Conservation (phyloP, 2,797 vertebrate genomes). For the Dicrostonyx torquatus region DNA sequence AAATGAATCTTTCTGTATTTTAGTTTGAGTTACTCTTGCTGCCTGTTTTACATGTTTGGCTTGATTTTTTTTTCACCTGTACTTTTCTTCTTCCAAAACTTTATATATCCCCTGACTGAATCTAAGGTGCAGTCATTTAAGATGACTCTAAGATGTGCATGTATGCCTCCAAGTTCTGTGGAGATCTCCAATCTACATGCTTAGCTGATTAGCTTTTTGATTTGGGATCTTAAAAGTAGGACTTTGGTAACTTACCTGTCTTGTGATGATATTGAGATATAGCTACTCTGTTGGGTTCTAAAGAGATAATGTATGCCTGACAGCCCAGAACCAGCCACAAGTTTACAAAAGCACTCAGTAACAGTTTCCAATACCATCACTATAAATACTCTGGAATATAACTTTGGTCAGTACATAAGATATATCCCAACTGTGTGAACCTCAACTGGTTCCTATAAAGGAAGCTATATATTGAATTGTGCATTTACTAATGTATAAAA, state of each 20-base stretch:
- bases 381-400: background rate
- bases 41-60: background rate
- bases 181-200: background rate
- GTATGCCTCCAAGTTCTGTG: background rate
- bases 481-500: conserved; percentile 43
- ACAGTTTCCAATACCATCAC: background rate
- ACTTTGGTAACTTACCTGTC: background rate
- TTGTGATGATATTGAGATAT: background rate
- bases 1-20: background rate
- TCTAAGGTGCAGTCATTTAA: background rate
- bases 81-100: background rate
- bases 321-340: background rate
- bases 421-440: background rate
- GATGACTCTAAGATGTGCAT: background rate
- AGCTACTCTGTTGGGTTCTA: background rate
- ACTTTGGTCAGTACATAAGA: background rate
- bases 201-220: background rate
- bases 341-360: background rate
- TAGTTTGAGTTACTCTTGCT: background rate
- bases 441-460: background rate
- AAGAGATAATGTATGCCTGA: background rate
- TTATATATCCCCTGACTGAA: background rate
- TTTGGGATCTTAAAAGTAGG: background rate
- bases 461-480: conserved; percentile 9
- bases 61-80: background rate